Base-by-base conservation (phyloP, 2,113 vertebrate species). In the Scalopus aquaticus region DNA sequence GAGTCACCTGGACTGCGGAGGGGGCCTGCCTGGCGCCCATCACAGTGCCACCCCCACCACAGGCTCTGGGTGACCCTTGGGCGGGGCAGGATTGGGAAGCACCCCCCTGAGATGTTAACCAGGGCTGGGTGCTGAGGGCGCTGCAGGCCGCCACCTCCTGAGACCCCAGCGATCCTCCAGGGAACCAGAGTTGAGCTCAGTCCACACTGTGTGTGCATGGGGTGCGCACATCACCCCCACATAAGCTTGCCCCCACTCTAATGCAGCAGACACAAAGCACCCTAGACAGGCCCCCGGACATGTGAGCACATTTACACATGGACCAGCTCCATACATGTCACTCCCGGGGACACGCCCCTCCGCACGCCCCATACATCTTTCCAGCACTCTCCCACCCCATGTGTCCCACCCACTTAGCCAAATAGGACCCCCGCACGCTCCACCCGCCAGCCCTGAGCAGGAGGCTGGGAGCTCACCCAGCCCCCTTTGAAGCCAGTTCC, bases 211-310 rank as follows among this genome's bases (percentile, higher is more conserved):
- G 15, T 26, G 22, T 39, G 2, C 0, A 15, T 13, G 5, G 2
- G 28, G 4, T 3, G 6, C 16, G 8, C 20, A 11, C 7, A 0
- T 30, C 15, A 10, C 0, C 1, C 5, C 5, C 8, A n/a, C 51
- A 39, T 56, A 74, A 3, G 32, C 3, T 1, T 15, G 20, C 35
- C 69, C 22, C 11, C 46, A 73, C 37, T 56, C 56, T 51, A 54
- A 24, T 62, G 39, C 82, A 79, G 44, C 11, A 62, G 56, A 42
- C 56, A 16, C 49, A 51, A 56, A 26, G 12, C 20, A 26, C 19
- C 10, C 77, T 73, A 10, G 32, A 46, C 1, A 9, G 6, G 9
- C 37, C 42, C n/a, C 24, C 20, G 19, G 81, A 49, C 64, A 49
- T 0, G 19, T 19, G 39, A 35, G 26, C n/a, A 17, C n/a, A 12